These are phyloP conservation scores for Chaetura pelagica DNA, from an alignment of 2,113 vertebrate genomes.

Conservation along the genomic window DNA sequence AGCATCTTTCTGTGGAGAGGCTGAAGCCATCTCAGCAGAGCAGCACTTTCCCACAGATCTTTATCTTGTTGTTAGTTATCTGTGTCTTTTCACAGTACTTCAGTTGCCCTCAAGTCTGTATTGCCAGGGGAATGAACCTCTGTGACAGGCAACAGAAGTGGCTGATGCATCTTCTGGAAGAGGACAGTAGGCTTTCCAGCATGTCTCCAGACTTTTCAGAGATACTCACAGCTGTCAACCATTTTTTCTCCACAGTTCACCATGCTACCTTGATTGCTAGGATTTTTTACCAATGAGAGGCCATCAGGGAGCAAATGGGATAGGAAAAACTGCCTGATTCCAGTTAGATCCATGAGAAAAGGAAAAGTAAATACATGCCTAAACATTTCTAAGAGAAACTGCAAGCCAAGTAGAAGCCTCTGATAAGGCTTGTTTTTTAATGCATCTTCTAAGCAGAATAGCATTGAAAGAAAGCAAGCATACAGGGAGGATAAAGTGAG, in stretches of 20 bases:
- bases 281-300: background rate
- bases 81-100: background rate
- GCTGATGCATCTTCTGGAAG: background rate
- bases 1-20: background rate
- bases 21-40: background rate
- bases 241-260: background rate
- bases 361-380: background rate
- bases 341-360: background rate
- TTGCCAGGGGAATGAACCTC: background rate
- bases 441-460: background rate
- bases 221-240: background rate
- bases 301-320: background rate
- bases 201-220: background rate
- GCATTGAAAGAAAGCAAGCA: background rate
- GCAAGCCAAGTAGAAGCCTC: background rate
- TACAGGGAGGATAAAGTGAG: background rate
- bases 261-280: background rate
- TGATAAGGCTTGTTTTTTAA: background rate
- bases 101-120: background rate
- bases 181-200: background rate
- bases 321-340: background rate
- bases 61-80: background rate
- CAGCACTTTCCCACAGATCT: background rate
- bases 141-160: background rate
- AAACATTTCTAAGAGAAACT: background rate